Conservation (phyloP, 2,113 vertebrate species). For the Blennius ocellaris region DNA sequence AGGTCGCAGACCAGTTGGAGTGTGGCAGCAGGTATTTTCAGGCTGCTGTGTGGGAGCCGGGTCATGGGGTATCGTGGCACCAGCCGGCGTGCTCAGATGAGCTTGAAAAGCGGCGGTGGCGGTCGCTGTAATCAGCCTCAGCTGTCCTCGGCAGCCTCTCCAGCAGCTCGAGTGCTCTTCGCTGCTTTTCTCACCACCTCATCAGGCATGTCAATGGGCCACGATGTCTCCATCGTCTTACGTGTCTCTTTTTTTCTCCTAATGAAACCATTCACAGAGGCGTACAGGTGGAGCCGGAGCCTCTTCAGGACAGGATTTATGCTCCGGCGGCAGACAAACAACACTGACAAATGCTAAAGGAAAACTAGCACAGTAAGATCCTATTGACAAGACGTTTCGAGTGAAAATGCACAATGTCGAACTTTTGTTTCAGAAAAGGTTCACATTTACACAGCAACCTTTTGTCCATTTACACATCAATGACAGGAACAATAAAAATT, state of each 20-base stretch:
- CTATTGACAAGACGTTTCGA: no score
- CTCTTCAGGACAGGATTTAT: constrained; percentile 31
- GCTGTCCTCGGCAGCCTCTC: constrained; percentile 41
- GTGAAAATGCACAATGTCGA: no score
- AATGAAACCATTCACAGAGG: constrained; percentile 20
- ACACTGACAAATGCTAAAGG: background rate
- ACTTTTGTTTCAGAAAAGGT: no score
- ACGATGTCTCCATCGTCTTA: constrained; percentile 22
- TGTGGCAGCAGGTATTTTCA: constrained; percentile 2
- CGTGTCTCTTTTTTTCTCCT: background rate
- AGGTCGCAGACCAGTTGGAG: constrained; percentile 53
- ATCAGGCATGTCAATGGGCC: constrained; percentile 45
- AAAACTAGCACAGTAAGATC: no score
- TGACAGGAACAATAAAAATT: no score
- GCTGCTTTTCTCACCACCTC: constrained; percentile 42
- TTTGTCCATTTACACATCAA: no score
- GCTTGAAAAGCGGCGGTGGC: constrained; percentile 6
- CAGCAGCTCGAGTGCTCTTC: constrained; percentile 18
- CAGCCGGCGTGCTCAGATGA: constrained; percentile 23
- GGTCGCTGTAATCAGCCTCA: constrained; percentile 44
- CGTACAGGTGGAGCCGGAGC: constrained; percentile 5
- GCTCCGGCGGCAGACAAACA: constrained; percentile 2
- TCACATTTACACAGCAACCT: no score
- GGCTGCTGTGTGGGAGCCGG: constrained; percentile 5
- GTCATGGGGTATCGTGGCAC: constrained; percentile 1